These are phyloP conservation scores for Brachionus angularis DNA, from an alignment of 1,140 invertebrate species.

Conservation along the genomic window DNA sequence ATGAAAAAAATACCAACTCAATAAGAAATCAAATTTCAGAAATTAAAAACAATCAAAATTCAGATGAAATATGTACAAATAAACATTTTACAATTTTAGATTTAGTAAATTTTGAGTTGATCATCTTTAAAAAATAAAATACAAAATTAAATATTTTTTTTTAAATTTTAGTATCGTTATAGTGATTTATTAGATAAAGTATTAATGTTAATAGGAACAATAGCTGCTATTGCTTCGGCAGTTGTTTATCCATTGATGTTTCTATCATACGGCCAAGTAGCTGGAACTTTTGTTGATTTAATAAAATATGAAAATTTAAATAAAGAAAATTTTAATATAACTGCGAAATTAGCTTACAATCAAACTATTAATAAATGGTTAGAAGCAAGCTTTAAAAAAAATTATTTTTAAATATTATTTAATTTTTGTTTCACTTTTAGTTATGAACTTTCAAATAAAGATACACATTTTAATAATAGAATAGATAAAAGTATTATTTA, in stretches of 20 bases:
- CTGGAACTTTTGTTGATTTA: slow-evolving; percentile 6
- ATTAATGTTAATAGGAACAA: slow-evolving; percentile 7
- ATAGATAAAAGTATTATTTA: not conserved
- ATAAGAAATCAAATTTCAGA: too few relatives aligned
- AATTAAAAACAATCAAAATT: too few relatives aligned
- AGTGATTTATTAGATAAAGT: slow-evolving; percentile 21
- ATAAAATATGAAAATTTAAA: slow-evolving; percentile 11
- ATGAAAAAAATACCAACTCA: too few relatives aligned
- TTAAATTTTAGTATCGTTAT: not conserved
- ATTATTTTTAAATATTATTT: not conserved
- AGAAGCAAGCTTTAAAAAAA: not conserved
- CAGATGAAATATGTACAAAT: too few relatives aligned
- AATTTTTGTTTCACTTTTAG: not conserved
- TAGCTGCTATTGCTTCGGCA: not conserved
- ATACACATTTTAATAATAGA: slow-evolving; percentile 12
- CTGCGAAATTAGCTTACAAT: not conserved
- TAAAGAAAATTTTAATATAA: not conserved
- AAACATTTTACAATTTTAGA: too few relatives aligned
- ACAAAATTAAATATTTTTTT: too few relatives aligned
- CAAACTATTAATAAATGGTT: not conserved
- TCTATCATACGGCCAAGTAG: slow-evolving; percentile 21
- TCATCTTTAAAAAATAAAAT: too few relatives aligned
- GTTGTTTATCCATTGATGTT: slow-evolving; percentile 43
- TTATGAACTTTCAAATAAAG: not conserved
- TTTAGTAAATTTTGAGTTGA: too few relatives aligned